Conservation (phyloP, 2,113 vertebrate genomes). For the Psammodynastes pulverulentus region DNA sequence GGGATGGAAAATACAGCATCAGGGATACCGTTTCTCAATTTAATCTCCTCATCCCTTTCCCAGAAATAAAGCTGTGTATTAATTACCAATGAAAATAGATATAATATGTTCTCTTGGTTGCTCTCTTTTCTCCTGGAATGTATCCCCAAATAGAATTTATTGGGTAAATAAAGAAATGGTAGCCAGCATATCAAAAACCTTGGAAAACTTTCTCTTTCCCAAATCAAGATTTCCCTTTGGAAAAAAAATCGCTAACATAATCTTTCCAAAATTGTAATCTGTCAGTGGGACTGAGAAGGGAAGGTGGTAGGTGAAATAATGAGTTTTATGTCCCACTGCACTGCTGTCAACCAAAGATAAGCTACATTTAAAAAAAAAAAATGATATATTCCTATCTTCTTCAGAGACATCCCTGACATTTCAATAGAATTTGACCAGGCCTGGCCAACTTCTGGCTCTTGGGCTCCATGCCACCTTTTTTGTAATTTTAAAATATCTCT, state of each 20-base stretch:
- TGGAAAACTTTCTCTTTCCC: neutral
- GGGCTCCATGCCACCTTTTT: neutral
- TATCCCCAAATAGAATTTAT: neutral
- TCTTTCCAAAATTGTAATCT: neutral
- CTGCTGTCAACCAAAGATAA: neutral
- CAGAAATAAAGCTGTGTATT: neutral
- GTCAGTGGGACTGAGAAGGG: neutral
- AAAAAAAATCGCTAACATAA: neutral
- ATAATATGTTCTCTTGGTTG: neutral
- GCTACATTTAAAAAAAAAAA: neutral
- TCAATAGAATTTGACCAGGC: neutral
- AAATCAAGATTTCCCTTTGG: neutral
- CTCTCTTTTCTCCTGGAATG: neutral
- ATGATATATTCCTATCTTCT: neutral
- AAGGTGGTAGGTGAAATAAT: neutral
- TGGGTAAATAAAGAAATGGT: neutral
- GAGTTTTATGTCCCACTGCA: neutral
- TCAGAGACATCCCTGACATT: neutral
- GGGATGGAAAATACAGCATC: slow-evolving; percentile 74
- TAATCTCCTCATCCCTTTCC: slow-evolving; percentile 49
- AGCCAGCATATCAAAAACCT: neutral
- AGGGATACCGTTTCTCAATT: slow-evolving; percentile 75
- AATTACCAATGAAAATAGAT: neutral
- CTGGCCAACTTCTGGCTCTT: neutral
- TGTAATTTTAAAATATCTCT: neutral